Evolutionary conservation across 2,888 invertebrate species (phyloP).

Genomic region (Stenodera caucasica): DNA sequence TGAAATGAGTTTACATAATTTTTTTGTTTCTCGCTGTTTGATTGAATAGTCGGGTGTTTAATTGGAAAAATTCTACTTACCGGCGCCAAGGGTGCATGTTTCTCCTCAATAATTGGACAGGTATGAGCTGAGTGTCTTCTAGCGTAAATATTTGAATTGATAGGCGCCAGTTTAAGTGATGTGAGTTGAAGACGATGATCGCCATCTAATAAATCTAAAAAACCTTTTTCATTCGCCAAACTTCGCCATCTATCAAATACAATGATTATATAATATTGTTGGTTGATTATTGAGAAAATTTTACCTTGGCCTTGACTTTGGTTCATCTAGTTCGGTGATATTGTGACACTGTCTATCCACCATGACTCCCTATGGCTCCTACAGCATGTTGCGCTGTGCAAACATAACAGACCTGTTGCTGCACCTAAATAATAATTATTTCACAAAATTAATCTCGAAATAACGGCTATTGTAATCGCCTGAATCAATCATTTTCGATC

Average conservation of each 20-base stretch:
- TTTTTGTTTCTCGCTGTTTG: no score
- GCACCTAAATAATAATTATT: slow-evolving; percentile 39
- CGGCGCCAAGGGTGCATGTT: slow-evolving; percentile 20
- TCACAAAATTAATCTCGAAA: no score
- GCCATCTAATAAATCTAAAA: slow-evolving; percentile 48
- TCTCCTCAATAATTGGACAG: slow-evolving; percentile 47
- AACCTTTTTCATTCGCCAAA: slow-evolving; percentile 46
- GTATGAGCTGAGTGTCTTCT: slow-evolving; percentile 53
- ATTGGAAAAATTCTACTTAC: slow-evolving; percentile 14
- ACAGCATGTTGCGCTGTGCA: slow-evolving; percentile 39
- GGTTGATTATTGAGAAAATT: background rate
- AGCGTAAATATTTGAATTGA: slow-evolving; percentile 52
- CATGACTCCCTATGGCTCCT: slow-evolving; percentile 41
- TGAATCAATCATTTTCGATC: slow-evolving; percentile 22
- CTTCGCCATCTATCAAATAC: slow-evolving; percentile 48
- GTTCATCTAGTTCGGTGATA: slow-evolving; percentile 45
- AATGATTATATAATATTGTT: background rate
- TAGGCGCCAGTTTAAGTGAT: slow-evolving; percentile 49
- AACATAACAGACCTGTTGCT: slow-evolving; percentile 46
- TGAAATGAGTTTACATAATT: slow-evolving; percentile 2
- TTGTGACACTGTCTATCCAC: slow-evolving; percentile 48
- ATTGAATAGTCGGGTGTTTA: no score
- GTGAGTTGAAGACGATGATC: slow-evolving; percentile 46
- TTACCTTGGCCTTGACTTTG: slow-evolving; percentile 47
- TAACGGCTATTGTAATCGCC: no score